Base-by-base conservation (phyloP, 2,888 invertebrate genomes). In the Athrips mouffetella region DNA sequence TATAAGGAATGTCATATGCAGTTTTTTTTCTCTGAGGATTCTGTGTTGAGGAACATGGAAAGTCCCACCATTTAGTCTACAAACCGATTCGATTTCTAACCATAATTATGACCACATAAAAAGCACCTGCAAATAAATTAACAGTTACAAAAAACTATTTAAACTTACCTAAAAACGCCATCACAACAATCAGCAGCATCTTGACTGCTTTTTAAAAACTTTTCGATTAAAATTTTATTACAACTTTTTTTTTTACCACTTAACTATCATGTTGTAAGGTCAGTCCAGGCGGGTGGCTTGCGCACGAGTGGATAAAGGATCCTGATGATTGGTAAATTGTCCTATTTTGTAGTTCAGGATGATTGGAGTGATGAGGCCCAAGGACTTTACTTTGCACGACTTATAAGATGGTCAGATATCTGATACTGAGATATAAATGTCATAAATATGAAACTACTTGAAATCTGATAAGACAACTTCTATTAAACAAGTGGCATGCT, bases 281-380 rank as follows among this genome's bases (percentile, higher is more conserved):
- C 51, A 39, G 40, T 8, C 47, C 54, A 31, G 48, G 27, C 46
- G 31, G 41, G 25, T 18, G 45, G 53, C 45, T 30, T 47, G 48
- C 45, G 44, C 20, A 3, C 13, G 44, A 44, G 30, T 44, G 44
- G 29, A 30, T 21, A 56, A 57, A 54, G 53, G 57, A 63, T 70
- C 70, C 71, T 76, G 72, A 56, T 73, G 70, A 84, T 85, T 83
- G 77, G 52, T 73, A 79, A 86, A 86, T 84, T 83, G 80, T 57
- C 65, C 83, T 81, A 82, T 83, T 70, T 67, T 37, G 37, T 37
- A 21, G 37, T 37, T 41, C 45, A 48, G 50, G 64, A 71, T 77
- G 76, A 70, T 73, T 72, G 64, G 64, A 63, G 65, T 70, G 67
- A 73, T 75, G 67, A 69, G 60, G 59, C 56, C 68, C 84, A 85